These are phyloP conservation scores for Oncorhynchus tshawytscha DNA, from an alignment of 2,113 vertebrate genomes.

Conservation along the genomic window DNA sequence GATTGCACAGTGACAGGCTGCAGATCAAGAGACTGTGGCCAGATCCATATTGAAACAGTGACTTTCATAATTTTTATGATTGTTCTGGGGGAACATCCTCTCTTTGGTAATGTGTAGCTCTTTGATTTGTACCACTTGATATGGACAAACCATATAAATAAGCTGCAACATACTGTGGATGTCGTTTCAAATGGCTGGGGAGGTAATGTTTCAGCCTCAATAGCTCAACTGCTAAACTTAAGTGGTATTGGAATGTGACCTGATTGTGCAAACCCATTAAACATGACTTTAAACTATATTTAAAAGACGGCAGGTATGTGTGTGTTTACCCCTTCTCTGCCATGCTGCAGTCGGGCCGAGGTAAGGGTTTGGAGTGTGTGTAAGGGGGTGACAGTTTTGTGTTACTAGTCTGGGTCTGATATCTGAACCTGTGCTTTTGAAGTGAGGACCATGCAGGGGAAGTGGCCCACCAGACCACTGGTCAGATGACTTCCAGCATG, in stretches of 20 bases:
- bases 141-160: not conserved
- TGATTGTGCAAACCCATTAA: not conserved
- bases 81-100: not conserved
- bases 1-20: constrained; percentile 34
- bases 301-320: not conserved
- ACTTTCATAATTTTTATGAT: not conserved
- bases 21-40: constrained; percentile 21
- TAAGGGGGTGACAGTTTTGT: constrained; percentile 39
- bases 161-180: not conserved
- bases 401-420: constrained; percentile 68
- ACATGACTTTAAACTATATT: not conserved
- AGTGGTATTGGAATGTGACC: not conserved
- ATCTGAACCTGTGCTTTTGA: constrained; percentile 68
- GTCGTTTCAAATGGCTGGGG: not conserved
- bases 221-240: not conserved
- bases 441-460: constrained; percentile 63
- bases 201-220: not conserved
- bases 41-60: not conserved
- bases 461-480: constrained; percentile 59
- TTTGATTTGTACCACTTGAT: too few relatives aligned
- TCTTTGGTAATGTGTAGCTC: not conserved
- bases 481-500: constrained; percentile 78
- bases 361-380: not conserved
- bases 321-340: constrained; percentile 1
- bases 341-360: not conserved